These are phyloP conservation scores for Subacronicta megacephala DNA, from an alignment of 2,888 invertebrate genomes.

Conservation along the genomic window DNA sequence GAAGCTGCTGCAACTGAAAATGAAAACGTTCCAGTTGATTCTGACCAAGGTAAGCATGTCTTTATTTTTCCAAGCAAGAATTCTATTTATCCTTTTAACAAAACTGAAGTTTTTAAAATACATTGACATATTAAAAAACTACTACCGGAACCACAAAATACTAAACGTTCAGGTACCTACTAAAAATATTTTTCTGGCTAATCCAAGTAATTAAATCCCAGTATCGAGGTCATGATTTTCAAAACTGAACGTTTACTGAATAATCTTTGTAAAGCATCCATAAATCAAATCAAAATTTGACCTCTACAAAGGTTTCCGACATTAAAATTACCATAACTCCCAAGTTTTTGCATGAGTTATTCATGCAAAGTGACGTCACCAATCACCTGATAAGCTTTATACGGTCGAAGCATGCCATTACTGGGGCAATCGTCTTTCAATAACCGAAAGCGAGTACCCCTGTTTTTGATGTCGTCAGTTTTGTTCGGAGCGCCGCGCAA, in stretches of 20 bases:
- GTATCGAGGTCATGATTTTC: slow-evolving; percentile 34
- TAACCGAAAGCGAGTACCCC: slow-evolving; percentile 74
- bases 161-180: slow-evolving; percentile 10
- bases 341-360: slow-evolving; percentile 64
- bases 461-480: slow-evolving; percentile 80
- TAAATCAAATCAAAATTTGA: slow-evolving; percentile 57
- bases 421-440: slow-evolving; percentile 76
- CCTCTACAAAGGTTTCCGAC: slow-evolving; percentile 60
- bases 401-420: slow-evolving; percentile 76
- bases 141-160: slow-evolving; percentile 10
- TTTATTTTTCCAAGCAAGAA: background rate
- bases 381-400: slow-evolving; percentile 78
- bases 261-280: slow-evolving; percentile 48
- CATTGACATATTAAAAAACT: background rate
- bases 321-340: slow-evolving; percentile 61
- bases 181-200: slow-evolving; percentile 9
- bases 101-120: too few relatives aligned
- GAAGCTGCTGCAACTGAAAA: slow-evolving; percentile 23
- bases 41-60: slow-evolving; percentile 51
- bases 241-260: slow-evolving; percentile 51
- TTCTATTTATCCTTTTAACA: background rate
- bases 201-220: slow-evolving; percentile 36
- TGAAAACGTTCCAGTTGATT: slow-evolving; percentile 36
- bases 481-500: slow-evolving; percentile 76
- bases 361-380: slow-evolving; percentile 85